A percentile compares a stretch with the other conserved stretches of the same genome.
Evolutionary conservation across 1,140 invertebrate genomes (phyloP).

Genomic region (Nylanderia fulva): DNA sequence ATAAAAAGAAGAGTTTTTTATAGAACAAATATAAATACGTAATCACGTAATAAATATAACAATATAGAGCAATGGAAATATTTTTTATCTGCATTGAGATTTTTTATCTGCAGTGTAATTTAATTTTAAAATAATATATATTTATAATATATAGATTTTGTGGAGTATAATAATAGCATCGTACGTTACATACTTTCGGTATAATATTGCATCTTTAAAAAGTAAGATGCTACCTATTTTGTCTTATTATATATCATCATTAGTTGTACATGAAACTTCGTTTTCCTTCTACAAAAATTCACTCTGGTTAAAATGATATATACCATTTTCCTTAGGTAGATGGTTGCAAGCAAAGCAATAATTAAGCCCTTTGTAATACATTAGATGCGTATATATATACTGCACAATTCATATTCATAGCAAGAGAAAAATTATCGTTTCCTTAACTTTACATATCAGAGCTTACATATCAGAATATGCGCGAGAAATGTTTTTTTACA

Average conservation of each 20-base stretch:
- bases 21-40: no score
- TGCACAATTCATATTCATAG: constrained; percentile 43
- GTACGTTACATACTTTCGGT: constrained; percentile 24
- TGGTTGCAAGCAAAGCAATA: constrained; percentile 38
- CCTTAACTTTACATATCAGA: constrained; percentile 55
- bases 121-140: constrained; percentile 16
- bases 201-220: constrained; percentile 17
- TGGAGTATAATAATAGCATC: constrained; percentile 10
- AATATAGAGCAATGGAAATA: background rate
- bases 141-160: constrained; percentile 19
- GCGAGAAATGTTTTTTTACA: constrained; percentile 32
- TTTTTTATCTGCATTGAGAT: background rate
- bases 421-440: constrained; percentile 37
- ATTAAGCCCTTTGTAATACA: constrained; percentile 33
- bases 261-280: constrained; percentile 53
- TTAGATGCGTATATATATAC: constrained; percentile 23
- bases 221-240: background rate
- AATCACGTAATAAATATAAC: background rate
- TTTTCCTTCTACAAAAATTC: constrained; percentile 40
- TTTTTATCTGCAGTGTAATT: background rate
- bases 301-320: constrained; percentile 36
- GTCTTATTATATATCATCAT: constrained; percentile 54
- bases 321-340: constrained; percentile 31
- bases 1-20: background rate
- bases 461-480: constrained; percentile 18